A percentile compares a stretch with the other conserved stretches of the same genome.
These are phyloP conservation scores for Clusia tigrina DNA, from an alignment of 2,888 invertebrate species.

Conservation along the genomic window DNA sequence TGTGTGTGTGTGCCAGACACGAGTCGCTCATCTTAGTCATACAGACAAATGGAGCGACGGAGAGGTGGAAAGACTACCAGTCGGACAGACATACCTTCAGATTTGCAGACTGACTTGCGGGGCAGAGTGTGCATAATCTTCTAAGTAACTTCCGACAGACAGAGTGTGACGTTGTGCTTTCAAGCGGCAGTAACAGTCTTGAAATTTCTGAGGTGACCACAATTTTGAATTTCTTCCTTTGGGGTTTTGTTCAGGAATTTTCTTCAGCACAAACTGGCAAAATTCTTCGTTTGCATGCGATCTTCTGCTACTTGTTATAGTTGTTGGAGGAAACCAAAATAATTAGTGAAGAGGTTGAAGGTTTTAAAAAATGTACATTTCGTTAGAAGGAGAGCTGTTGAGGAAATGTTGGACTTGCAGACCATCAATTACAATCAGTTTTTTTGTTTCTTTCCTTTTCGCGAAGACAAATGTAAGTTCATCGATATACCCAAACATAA, in stretches of 20 bases:
- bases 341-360: too few species aligned
- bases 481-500: too few species aligned
- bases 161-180: slow-evolving; percentile 24
- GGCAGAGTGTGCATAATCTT: not conserved
- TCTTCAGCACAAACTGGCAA: too few species aligned
- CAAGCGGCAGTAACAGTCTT: slow-evolving; percentile 6
- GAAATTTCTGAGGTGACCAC: slow-evolving; percentile 1
- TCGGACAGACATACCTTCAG: slow-evolving; percentile 45
- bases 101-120: slow-evolving; percentile 32
- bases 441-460: too few species aligned
- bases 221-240: not conserved
- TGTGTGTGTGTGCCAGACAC: slow-evolving; percentile 45
- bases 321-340: too few species aligned
- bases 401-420: too few species aligned
- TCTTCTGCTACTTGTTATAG: too few species aligned
- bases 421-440: too few species aligned
- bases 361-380: too few species aligned
- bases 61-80: slow-evolving; percentile 28
- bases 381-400: too few species aligned
- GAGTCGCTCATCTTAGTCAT: slow-evolving; percentile 49
- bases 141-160: slow-evolving; percentile 16
- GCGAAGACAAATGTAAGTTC: too few species aligned
- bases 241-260: not conserved
- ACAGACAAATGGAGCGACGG: not conserved
- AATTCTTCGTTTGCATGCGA: too few species aligned